Conservation (phyloP, 2,113 vertebrate species). For the Labeo rohita region DNA sequence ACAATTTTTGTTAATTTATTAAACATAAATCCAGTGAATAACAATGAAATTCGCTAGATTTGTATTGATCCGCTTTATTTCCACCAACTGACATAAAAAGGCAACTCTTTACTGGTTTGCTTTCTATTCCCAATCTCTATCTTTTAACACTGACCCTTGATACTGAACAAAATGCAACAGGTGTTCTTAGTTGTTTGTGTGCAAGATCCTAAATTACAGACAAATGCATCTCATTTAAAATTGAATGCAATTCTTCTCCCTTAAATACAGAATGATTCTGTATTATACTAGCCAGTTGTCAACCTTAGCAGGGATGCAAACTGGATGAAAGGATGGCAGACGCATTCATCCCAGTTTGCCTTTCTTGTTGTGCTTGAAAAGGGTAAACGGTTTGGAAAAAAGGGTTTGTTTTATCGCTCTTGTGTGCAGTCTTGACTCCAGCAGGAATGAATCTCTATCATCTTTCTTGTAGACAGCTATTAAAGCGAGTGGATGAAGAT, state of each 20-base stretch:
- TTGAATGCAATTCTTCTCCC: not conserved
- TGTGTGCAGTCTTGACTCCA: not conserved
- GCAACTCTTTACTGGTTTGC: too few species aligned
- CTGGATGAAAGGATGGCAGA: not conserved
- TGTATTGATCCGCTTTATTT: not conserved
- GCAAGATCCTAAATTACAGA: not conserved
- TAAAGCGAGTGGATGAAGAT: not conserved
- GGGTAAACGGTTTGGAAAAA: not conserved
- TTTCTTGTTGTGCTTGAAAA: not conserved
- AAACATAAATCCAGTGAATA: not conserved
- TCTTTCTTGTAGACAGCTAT: not conserved
- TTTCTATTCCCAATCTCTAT: not conserved
- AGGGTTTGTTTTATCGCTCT: not conserved
- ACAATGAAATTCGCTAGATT: not conserved
- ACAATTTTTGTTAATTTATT: not conserved
- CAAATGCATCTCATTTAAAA: not conserved
- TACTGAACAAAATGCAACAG: not conserved
- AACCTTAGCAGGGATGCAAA: constrained; percentile 1
- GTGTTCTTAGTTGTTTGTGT: not conserved
- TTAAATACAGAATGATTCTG: not conserved
- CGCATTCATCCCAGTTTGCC: not conserved
- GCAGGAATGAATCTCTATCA: not conserved
- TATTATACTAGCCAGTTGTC: not conserved
- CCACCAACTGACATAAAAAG: not conserved
- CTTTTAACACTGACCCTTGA: not conserved